These are phyloP conservation scores for Andrena chrysosceles DNA, from an alignment of 2,888 invertebrate species.

Conservation along the genomic window DNA sequence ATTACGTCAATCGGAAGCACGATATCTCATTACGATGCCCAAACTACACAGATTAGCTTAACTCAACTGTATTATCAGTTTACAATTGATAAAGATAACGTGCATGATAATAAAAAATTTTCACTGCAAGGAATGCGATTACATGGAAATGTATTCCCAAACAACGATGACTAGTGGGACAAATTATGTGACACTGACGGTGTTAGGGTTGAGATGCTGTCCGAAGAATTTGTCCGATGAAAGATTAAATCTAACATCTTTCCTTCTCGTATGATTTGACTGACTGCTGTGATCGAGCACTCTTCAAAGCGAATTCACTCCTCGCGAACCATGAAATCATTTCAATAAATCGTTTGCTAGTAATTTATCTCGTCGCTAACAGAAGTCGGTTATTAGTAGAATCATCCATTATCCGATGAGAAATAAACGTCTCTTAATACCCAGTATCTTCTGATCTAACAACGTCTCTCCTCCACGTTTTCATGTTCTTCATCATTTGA, in stretches of 20 bases:
- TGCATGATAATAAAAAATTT: not conserved
- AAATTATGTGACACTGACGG: constrained; percentile 27
- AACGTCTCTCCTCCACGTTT: constrained; percentile 26
- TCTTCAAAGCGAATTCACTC: constrained; percentile 83
- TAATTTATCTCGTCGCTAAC: constrained; percentile 80
- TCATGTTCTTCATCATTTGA: constrained; percentile 21
- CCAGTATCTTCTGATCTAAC: constrained; percentile 37
- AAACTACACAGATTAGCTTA: constrained; percentile 10
- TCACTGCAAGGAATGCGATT: not conserved
- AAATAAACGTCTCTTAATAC: constrained; percentile 64
- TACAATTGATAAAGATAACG: not conserved
- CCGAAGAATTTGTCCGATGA: constrained; percentile 72
- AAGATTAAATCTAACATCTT: constrained; percentile 78
- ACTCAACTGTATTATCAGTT: constrained; percentile 20
- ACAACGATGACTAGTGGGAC: not conserved
- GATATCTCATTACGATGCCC: constrained; percentile 54
- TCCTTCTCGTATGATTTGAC: constrained; percentile 76
- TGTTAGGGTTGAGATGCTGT: constrained; percentile 44
- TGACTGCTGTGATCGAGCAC: constrained; percentile 79
- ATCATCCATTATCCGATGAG: constrained; percentile 70
- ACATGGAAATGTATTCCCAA: not conserved
- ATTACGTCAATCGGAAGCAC: constrained; percentile 62
- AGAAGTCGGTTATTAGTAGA: constrained; percentile 78
- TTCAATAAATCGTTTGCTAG: constrained; percentile 77
- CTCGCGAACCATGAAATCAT: constrained; percentile 80